phyloP scores from a whole-genome alignment of 2,888 invertebrate genomes.

The Caenorhabditis zanzibari region DNA sequence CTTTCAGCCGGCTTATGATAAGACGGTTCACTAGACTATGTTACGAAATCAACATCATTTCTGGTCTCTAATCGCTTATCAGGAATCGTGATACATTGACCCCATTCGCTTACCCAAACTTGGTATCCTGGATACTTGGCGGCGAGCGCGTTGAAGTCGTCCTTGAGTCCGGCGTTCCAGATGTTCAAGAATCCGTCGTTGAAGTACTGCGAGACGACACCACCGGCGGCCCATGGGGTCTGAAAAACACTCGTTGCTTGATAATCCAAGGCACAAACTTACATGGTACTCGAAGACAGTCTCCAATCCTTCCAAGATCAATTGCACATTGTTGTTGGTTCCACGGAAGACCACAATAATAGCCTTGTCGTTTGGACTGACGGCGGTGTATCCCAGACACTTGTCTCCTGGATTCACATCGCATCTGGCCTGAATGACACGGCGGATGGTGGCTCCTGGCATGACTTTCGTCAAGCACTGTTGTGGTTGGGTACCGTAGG shows the following conservation, averaged over 20 bases:
- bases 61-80: background rate
- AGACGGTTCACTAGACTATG: slow-evolving; percentile 7
- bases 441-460: slow-evolving; percentile 44
- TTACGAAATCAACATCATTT: background rate
- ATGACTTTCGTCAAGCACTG: slow-evolving; percentile 60
- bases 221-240: slow-evolving; percentile 73
- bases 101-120: slow-evolving; percentile 59
- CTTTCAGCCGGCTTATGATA: background rate
- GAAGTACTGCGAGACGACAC: slow-evolving; percentile 73
- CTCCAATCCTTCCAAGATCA: slow-evolving; percentile 70
- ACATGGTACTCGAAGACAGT: slow-evolving; percentile 69
- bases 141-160: slow-evolving; percentile 66
- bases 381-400: slow-evolving; percentile 72
- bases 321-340: slow-evolving; percentile 69
- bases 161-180: slow-evolving; percentile 73
- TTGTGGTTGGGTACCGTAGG: slow-evolving; percentile 61
- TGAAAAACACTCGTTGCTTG: slow-evolving; percentile 15
- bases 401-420: slow-evolving; percentile 56
- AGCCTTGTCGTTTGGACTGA: slow-evolving; percentile 67
- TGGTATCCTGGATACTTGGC: slow-evolving; percentile 72
- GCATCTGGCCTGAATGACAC: slow-evolving; percentile 50
- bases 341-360: slow-evolving; percentile 76
- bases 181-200: slow-evolving; percentile 72
- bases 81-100: background rate
- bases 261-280: slow-evolving; percentile 9